Evolutionary conservation across 1,140 invertebrate genomes (phyloP), one percentile per base, ranked within the genome.

Genomic region (Drosophila pandora): DNA sequence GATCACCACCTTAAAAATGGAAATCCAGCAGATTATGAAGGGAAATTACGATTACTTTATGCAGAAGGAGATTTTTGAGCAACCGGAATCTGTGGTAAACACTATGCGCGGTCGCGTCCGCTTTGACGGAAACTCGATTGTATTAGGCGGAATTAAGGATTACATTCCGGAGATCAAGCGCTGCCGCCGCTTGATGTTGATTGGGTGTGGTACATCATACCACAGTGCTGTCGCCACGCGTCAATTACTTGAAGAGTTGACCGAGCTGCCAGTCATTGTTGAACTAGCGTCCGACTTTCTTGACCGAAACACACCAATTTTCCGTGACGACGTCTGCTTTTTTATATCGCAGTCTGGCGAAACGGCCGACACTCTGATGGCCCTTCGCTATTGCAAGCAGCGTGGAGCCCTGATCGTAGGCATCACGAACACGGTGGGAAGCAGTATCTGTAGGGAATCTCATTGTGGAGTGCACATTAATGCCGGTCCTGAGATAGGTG

Each of bases 31-130:
- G 92, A 99, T 99, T 71, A 99, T 99, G 99, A 99, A 99, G 93
- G 98, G 99, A 32, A 99, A 98, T 90, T 99, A 97, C 93, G 96
- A 97, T 75, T 98, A 97, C 61, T 99, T 99, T 92, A 99, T 99
- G 99, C 98, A 99, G 92, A 99, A 99, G 92, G 99, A 99, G 94
- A 99, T 99, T 90, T 99, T 99, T 93, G 99, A 99, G 91, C 99
- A 99, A 91, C 98, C 98, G 0, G 99, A 99, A 90, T 99, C 98
- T 13, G 98, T 99, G n/a, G 95, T 99, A 1, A 99, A 99, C 91
- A 99, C 99, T 0, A 99, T 99, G 99, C 95, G 99, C 92, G 99
- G 99, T 22, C 95, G 99, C 94, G 99, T 85, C 94, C 99, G 22
- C 97, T 98, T 92, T 50, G 97, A 99, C 90, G 97, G 76, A 22